These are phyloP conservation scores for Gymnothorax reevesii DNA, from an alignment of 2,797 vertebrate genomes.

Conservation along the genomic window DNA sequence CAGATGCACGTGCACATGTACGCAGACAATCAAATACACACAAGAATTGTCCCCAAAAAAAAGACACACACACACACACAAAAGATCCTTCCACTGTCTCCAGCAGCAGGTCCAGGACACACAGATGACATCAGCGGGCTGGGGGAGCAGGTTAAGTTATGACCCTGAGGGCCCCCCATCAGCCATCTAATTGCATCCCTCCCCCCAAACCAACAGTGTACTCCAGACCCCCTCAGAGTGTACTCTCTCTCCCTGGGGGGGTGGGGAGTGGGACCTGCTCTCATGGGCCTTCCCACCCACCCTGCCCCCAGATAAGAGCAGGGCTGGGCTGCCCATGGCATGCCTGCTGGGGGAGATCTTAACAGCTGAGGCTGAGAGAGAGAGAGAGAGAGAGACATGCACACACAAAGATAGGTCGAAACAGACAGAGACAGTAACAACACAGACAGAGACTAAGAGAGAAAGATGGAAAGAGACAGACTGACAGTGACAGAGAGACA, in stretches of 20 bases:
- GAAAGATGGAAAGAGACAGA: too few species aligned
- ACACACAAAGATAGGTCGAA: too few species aligned
- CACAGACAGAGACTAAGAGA: too few species aligned
- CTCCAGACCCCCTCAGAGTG: not conserved
- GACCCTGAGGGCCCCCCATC: not conserved
- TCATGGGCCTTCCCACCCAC: slow-evolving; percentile 60
- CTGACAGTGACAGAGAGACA: too few species aligned
- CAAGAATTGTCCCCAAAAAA: too few species aligned
- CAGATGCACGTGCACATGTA: not conserved
- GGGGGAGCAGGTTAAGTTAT: not conserved
- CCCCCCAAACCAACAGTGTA: slow-evolving; percentile 48
- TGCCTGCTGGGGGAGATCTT: slow-evolving; percentile 11
- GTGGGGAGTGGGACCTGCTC: slow-evolving; percentile 39
- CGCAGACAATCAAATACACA: not conserved
- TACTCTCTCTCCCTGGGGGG: not conserved
- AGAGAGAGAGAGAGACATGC: too few species aligned
- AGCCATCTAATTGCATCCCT: not conserved
- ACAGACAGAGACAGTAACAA: too few species aligned
- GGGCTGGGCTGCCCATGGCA: not conserved
- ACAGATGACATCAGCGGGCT: slow-evolving; percentile 23
- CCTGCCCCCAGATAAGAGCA: slow-evolving; percentile 52
- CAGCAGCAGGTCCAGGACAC: slow-evolving; percentile 26
- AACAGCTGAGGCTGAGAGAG: slow-evolving; percentile 35
- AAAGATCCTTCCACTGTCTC: slow-evolving; percentile 17
- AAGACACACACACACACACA: not conserved